These are phyloP conservation scores for Erebia aethiops DNA, from an alignment of 2,888 invertebrate species.

Conservation along the genomic window DNA sequence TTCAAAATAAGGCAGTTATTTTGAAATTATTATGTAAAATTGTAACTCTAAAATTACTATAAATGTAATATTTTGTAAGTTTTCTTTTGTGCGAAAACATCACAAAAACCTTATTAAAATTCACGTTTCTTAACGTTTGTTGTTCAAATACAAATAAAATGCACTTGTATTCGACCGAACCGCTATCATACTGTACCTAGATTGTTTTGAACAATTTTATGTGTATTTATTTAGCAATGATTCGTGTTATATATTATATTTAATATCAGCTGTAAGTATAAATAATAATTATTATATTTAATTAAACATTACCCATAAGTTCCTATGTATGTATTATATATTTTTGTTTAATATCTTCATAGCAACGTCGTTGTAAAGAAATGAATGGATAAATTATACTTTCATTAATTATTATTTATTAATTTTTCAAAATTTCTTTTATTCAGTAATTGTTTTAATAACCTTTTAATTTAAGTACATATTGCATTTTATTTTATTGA, in stretches of 20 bases:
- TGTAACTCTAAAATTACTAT: slow-evolving; percentile 1
- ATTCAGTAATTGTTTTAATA: neutral
- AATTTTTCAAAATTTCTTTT: no score
- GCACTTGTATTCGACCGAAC: slow-evolving; percentile 40
- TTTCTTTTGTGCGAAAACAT: slow-evolving; percentile 30
- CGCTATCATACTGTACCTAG: neutral
- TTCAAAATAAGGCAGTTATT: slow-evolving; percentile 39
- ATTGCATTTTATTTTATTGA: slow-evolving; percentile 78
- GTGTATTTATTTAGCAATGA: neutral
- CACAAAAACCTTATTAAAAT: slow-evolving; percentile 26
- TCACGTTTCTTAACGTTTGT: slow-evolving; percentile 39
- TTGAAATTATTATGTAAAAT: slow-evolving; percentile 20
- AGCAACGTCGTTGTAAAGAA: no score
- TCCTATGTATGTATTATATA: no score
- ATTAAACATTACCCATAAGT: no score
- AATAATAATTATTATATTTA: no score
- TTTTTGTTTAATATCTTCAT: no score
- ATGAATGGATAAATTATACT: no score
- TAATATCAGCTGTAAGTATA: neutral
- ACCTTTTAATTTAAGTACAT: slow-evolving; percentile 49
- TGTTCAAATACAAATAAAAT: slow-evolving; percentile 55
- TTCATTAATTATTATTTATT: no score
- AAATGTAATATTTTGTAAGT: slow-evolving; percentile 10
- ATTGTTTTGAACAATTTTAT: neutral
- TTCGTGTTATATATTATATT: neutral